Percentiles rank a stretch among this genome's conserved stretches.
These are phyloP conservation scores for Drosophila limbata DNA, from an alignment of 2,888 invertebrate species.

Conservation along the genomic window DNA sequence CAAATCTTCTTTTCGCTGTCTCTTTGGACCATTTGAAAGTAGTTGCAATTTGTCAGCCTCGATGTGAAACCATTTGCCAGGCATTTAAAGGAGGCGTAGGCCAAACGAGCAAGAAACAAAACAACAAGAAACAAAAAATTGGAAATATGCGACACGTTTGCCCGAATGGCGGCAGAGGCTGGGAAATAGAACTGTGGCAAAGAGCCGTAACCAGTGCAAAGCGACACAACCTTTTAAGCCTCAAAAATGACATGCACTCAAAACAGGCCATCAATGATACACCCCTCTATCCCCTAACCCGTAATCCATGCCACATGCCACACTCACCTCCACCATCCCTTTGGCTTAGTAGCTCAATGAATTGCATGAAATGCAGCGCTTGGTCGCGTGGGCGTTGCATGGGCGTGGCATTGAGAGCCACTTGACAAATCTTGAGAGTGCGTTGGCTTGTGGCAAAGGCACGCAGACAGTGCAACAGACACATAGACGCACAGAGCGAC, in stretches of 20 bases:
- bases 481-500: conserved; percentile 4
- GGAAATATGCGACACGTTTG: conserved; percentile 2
- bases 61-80: conserved; percentile 28
- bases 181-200: neutral
- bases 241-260: conserved; percentile 40
- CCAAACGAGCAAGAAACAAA: neutral
- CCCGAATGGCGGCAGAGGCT: neutral
- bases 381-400: conserved; percentile 9
- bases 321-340: neutral
- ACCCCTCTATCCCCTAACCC: neutral
- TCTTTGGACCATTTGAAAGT: neutral
- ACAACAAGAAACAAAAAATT: neutral
- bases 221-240: conserved; percentile 39
- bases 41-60: conserved; percentile 1
- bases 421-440: conserved; percentile 49
- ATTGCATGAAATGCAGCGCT: conserved; percentile 25
- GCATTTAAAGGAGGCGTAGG: conserved; percentile 1
- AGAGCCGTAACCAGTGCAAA: conserved; percentile 22
- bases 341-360: conserved; percentile 25
- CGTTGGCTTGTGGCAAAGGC: conserved; percentile 43
- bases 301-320: conserved; percentile 4
- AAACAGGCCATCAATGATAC: conserved; percentile 21
- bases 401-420: conserved; percentile 49
- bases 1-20: neutral
- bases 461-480: conserved; percentile 16